Percentiles rank a stretch among this genome's conserved stretches.
These are phyloP conservation scores for Mustela nigripes DNA, from an alignment of 2,113 vertebrate genomes.

Conservation along the genomic window DNA sequence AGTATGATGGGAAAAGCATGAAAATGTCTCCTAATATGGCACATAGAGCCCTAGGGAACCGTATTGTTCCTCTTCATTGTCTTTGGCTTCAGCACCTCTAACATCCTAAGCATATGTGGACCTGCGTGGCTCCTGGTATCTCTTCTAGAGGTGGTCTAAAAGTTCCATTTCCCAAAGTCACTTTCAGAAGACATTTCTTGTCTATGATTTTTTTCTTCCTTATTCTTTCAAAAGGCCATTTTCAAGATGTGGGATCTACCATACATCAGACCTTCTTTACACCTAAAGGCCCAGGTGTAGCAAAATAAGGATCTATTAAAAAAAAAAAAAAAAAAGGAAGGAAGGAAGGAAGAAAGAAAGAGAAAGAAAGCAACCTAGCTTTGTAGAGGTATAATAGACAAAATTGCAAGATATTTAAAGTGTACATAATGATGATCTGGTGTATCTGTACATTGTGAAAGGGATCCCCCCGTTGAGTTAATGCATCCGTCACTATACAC, in stretches of 20 bases:
- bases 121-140: neutral
- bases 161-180: slow-evolving; percentile 21
- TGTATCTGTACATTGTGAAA: neutral
- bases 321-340: neutral
- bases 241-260: neutral
- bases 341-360: neutral
- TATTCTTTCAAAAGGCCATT: neutral
- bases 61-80: neutral
- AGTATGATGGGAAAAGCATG: neutral
- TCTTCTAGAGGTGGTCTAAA: neutral
- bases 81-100: neutral
- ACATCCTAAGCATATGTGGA: neutral
- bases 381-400: neutral
- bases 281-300: neutral
- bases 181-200: slow-evolving; percentile 5
- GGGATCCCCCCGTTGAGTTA: neutral
- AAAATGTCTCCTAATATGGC: neutral
- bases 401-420: neutral
- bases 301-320: neutral
- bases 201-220: neutral
- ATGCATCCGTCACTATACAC: neutral
- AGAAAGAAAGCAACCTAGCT: neutral
- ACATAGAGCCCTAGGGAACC: neutral
- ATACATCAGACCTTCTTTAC: neutral
- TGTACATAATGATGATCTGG: neutral